Percentiles rank a stretch among this genome's conserved stretches.
These are phyloP conservation scores for Oncorhynchus masou DNA, from an alignment of 2,113 vertebrate genomes.

Conservation along the genomic window DNA sequence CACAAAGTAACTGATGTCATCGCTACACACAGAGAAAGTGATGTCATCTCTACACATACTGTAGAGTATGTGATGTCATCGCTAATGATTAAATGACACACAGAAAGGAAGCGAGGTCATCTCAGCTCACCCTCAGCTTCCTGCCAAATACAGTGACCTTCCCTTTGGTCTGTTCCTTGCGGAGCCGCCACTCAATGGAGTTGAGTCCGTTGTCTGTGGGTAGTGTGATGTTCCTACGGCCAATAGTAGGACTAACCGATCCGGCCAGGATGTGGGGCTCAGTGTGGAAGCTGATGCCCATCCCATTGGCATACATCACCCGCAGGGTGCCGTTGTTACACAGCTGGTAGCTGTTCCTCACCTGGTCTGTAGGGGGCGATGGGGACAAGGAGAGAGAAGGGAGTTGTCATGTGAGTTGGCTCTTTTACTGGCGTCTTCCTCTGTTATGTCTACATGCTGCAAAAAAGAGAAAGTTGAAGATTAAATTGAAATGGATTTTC, in stretches of 20 bases:
- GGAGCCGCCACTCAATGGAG: slow-evolving; percentile 97
- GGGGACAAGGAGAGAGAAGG: background rate
- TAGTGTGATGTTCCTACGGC: slow-evolving; percentile 95
- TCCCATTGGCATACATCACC: slow-evolving; percentile 97
- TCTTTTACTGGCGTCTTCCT: background rate
- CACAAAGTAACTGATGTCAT: too few relatives aligned
- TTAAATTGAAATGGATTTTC: too few relatives aligned
- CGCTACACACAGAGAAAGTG: background rate
- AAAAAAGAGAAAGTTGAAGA: too few relatives aligned
- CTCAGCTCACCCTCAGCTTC: slow-evolving; percentile 89
- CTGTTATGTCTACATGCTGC: too few relatives aligned
- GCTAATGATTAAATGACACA: too few relatives aligned
- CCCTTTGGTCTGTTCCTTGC: slow-evolving; percentile 97
- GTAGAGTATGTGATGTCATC: too few relatives aligned
- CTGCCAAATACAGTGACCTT: slow-evolving; percentile 97
- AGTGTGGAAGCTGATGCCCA: slow-evolving; percentile 98
- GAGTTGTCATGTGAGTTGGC: background rate
- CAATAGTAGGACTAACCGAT: slow-evolving; percentile 94
- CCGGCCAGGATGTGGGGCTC: slow-evolving; percentile 97
- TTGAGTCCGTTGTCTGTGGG: slow-evolving; percentile 97
- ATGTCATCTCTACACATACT: too few relatives aligned
- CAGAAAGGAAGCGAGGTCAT: background rate
- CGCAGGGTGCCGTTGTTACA: slow-evolving; percentile 96
- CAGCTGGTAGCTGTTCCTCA: slow-evolving; percentile 98
- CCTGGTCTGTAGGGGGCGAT: slow-evolving; percentile 84